phyloP scores from a whole-genome alignment of 1,140 invertebrate species.

The Papilio aristodemus region DNA sequence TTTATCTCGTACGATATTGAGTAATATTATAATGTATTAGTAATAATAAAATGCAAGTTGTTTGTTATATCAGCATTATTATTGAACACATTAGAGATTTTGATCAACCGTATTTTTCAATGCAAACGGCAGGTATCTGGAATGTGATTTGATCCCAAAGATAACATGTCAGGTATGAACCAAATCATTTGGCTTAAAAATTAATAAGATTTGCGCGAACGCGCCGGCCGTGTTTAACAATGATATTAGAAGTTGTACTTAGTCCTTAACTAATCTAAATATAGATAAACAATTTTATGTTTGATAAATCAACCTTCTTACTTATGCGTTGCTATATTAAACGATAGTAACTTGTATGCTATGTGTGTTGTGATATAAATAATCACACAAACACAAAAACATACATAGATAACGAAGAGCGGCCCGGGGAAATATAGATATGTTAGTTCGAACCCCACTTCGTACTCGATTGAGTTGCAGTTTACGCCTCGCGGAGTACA shows the following conservation, averaged over 20 bases:
- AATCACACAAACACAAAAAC: not conserved
- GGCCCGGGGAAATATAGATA: not conserved
- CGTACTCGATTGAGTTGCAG: not conserved
- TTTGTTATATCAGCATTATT: no score
- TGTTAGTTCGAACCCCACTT: not conserved
- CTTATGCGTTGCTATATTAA: not conserved
- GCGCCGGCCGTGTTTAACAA: no score
- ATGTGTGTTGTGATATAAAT: not conserved
- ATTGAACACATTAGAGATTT: no score
- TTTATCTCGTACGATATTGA: no score
- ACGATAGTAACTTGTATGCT: not conserved
- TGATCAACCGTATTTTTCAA: no score
- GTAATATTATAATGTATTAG: no score
- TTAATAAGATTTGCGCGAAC: conserved; percentile 3
- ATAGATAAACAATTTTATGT: not conserved
- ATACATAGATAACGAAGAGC: not conserved
- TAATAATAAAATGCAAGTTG: no score
- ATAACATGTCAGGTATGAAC: no score
- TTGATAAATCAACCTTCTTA: not conserved
- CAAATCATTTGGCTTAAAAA: not conserved
- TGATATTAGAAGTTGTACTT: no score
- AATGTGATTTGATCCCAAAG: no score
- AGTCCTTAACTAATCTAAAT: not conserved
- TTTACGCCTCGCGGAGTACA: not conserved
- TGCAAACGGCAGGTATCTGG: no score